phyloP scores from a whole-genome alignment of 2,113 vertebrate genomes.

The Ornithorhynchus anatinus region DNA sequence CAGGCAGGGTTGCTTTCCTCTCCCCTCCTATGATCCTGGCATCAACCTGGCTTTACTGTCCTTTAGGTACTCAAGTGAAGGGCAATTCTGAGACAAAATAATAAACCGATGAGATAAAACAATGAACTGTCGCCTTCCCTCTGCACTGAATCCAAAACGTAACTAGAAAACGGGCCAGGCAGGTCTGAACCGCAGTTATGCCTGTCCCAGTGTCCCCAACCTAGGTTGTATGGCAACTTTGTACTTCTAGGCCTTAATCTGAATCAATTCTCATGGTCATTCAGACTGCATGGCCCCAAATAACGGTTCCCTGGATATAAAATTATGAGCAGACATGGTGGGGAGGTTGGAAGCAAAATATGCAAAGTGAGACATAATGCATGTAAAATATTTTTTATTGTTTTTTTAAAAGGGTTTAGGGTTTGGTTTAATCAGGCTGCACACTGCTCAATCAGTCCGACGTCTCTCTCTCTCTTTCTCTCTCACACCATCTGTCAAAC shows the following conservation, averaged over 20 bases:
- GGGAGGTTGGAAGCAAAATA: conserved; percentile 23
- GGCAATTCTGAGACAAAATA: conserved; percentile 26
- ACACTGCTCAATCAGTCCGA: conserved; percentile 40
- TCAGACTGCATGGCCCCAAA: conserved; percentile 21
- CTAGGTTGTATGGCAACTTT: background rate
- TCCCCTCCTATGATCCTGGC: accelerated
- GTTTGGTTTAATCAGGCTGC: conserved; percentile 59
- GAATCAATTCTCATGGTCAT: background rate
- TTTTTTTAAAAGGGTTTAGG: conserved; percentile 53
- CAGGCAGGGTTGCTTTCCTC: background rate
- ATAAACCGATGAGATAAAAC: conserved; percentile 48
- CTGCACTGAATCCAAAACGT: conserved; percentile 20
- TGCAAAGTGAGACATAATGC: conserved; percentile 26
- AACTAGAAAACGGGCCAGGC: conserved; percentile 6
- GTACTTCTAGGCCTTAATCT: background rate
- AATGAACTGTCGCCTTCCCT: too few relatives aligned
- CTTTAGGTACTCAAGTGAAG: conserved; percentile 1
- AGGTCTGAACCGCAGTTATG: background rate
- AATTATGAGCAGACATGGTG: too few relatives aligned
- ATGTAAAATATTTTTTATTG: conserved; percentile 53
- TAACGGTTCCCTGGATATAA: conserved; percentile 3
- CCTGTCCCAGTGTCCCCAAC: background rate
- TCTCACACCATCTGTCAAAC: too few relatives aligned
- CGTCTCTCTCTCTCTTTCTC: conserved; percentile 22
- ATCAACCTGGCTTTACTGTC: background rate